Conservation (phyloP, 2,113 vertebrate species). For the Mormoops blainvillei region DNA sequence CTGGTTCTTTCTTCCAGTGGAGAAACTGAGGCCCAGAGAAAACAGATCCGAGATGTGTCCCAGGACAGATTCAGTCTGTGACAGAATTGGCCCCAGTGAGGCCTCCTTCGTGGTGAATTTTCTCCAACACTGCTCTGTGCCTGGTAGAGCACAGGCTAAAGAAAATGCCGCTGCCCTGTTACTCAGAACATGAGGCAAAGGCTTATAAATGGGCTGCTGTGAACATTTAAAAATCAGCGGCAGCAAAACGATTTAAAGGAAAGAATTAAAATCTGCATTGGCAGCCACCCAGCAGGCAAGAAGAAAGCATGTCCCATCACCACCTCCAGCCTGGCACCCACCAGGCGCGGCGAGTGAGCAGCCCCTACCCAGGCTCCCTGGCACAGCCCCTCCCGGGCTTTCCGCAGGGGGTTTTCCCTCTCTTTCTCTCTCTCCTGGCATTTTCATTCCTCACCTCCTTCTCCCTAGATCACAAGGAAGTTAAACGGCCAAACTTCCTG, state of each 20-base stretch:
- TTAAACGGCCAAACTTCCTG: slow-evolving; percentile 50
- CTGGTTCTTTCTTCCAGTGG: fast-evolving
- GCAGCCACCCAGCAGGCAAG: neutral
- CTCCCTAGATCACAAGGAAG: slow-evolving; percentile 52
- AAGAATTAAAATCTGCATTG: neutral
- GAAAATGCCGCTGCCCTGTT: neutral
- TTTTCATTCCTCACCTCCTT: neutral
- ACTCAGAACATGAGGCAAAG: neutral
- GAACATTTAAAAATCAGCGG: neutral
- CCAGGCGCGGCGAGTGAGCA: fast-evolving
- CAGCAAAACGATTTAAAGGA: neutral
- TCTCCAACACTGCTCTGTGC: fast-evolving
- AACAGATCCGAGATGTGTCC: fast-evolving
- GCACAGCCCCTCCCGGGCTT: fast-evolving
- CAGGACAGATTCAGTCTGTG: neutral
- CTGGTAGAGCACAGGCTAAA: neutral
- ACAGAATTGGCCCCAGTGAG: neutral
- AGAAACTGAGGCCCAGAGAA: neutral
- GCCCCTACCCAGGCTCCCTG: fast-evolving
- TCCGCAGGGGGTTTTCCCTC: neutral
- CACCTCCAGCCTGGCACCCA: neutral
- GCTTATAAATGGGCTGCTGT: neutral
- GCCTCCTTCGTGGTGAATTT: fast-evolving
- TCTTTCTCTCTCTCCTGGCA: neutral
- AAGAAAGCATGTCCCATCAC: neutral